phyloP scores from a whole-genome alignment of 2,113 vertebrate species.

The Oxyruncus cristatus region DNA sequence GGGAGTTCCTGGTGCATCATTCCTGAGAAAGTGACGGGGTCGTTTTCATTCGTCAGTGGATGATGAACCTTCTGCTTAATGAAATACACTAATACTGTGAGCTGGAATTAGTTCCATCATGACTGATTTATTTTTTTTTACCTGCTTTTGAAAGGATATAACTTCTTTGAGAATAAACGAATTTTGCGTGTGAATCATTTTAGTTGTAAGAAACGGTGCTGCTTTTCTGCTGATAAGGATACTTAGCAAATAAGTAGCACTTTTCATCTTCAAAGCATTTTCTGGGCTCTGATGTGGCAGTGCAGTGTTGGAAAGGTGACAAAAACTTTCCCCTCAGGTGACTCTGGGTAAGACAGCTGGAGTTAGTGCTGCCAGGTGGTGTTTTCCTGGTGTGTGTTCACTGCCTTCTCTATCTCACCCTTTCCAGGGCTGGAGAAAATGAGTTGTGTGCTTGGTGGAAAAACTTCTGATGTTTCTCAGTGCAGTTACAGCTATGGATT shows the following conservation, averaged over 20 bases:
- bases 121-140: neutral
- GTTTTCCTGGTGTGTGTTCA: neutral
- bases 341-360: neutral
- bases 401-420: neutral
- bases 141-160: neutral
- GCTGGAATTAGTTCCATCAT: slow-evolving; percentile 11
- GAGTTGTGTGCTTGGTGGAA: neutral
- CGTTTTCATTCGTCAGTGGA: neutral
- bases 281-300: neutral
- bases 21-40: neutral
- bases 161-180: neutral
- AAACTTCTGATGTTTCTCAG: neutral
- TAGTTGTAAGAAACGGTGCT: neutral
- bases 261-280: slow-evolving; percentile 4
- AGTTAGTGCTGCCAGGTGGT: neutral
- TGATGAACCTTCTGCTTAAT: neutral
- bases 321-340: neutral
- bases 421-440: neutral
- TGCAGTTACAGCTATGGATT: neutral
- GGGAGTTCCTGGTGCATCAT: neutral
- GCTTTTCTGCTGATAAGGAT: slow-evolving; percentile 26
- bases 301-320: neutral
- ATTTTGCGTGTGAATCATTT: neutral
- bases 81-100: neutral
- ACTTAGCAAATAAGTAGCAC: slow-evolving; percentile 4